Evolutionary conservation across 2,797 vertebrate species (phyloP), one percentile per base, ranked within the genome.

Genomic region (Takifugu ocellatus): DNA sequence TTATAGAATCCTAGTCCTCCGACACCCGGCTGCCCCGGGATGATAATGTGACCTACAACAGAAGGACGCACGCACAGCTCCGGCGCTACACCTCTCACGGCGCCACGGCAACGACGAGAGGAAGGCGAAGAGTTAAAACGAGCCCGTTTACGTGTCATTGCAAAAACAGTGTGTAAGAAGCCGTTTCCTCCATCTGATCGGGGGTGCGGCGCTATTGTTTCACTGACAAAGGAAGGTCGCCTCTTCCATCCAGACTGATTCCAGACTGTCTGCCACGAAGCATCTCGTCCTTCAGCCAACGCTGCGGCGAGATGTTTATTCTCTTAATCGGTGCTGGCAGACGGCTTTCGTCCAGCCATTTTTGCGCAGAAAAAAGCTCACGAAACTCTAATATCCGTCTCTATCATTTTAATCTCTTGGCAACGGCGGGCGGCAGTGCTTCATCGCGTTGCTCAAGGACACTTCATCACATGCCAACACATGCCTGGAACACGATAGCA

Each of bases 21-120:
- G 68, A 78, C 79, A 68, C 79, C 79, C 70, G 56, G 9, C 66
- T 49, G 59, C 72, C 82, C 66, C 51, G 51, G 84, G 81, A 84
- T 46, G 55, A 72, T 46, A 67, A 36, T 62, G 49, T 84, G 82
- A 84, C 84, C 84, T 82, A 84, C 78, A 82, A 83, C 62, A 33
- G 70, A 47, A 21, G 48, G 49, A 62, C 6, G 49, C 77, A 78
- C 49, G 56, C 61, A 70, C 74, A 75, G 65, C 63, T 76, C 2
- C 6, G 57, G 10, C 59, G 69, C n/a, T 49, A 55, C 68, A 72
- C 51, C 69, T 6, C 61, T 50, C 2, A 5, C 6, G 70, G 51
- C 17, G 29, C 9, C 51, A 5, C 17, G 51, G 59, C 54, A 49
- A 78, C 74, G 72, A 66, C 66, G 51, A 59, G 49, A 72, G 76